Evolutionary conservation across 2,797 vertebrate genomes (phyloP).

Genomic region (Pangasius krempfi): DNA sequence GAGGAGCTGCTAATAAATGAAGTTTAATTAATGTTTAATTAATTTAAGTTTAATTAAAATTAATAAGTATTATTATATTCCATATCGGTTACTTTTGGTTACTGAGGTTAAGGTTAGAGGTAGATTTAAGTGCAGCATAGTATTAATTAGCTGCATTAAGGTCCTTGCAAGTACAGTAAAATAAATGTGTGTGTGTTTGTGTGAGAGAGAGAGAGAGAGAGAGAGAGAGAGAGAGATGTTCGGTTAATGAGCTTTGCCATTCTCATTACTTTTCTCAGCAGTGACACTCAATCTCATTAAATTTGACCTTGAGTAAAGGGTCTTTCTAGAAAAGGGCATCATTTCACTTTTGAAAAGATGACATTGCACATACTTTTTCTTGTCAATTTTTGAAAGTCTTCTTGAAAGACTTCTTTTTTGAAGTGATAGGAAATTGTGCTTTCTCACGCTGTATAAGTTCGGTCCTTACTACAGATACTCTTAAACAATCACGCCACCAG

Average conservation of each 20-base stretch:
- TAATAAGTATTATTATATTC: neutral
- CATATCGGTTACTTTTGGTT: neutral
- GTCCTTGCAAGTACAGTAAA: neutral
- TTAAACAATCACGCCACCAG: neutral
- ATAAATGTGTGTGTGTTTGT: neutral
- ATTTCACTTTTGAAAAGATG: neutral
- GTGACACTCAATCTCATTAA: conserved; percentile 10
- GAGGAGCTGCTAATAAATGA: neutral
- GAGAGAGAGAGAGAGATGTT: neutral
- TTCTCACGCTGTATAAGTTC: neutral
- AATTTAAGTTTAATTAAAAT: too few relatives aligned
- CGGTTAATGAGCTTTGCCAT: neutral
- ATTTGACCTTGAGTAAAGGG: conserved; percentile 1
- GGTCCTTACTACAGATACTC: neutral
- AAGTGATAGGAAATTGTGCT: neutral
- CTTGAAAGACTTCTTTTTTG: neutral
- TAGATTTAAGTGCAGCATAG: neutral
- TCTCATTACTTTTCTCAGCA: conserved; percentile 6
- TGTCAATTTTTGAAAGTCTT: neutral
- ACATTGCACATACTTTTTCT: neutral
- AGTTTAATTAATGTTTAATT: too few relatives aligned
- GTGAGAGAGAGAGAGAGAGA: neutral
- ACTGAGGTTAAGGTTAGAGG: neutral
- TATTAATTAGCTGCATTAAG: neutral
- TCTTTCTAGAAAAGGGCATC: neutral